Conservation (phyloP, 2,113 vertebrate genomes). For the Pagrus major region DNA sequence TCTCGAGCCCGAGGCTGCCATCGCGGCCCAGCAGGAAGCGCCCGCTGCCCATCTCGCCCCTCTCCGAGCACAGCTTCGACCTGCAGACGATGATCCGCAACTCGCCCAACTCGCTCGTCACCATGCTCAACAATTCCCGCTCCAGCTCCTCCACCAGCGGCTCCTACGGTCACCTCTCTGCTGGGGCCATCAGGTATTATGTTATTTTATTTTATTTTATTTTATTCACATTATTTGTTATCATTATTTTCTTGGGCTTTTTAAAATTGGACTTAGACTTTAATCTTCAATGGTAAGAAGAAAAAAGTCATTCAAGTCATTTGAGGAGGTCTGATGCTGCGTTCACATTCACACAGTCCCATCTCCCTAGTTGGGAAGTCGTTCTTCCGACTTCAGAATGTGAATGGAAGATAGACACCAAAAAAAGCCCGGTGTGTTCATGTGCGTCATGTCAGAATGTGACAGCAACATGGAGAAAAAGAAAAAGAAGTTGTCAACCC, state of each 20-base stretch:
- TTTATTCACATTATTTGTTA: background rate
- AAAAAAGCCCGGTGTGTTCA: no score
- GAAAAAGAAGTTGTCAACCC: no score
- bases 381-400: no score
- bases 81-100: conserved; percentile 98
- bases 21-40: conserved; percentile 94
- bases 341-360: no score
- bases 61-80: conserved; percentile 98
- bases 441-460: no score
- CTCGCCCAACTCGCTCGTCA: conserved; percentile 97
- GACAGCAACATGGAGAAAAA: no score
- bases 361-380: no score
- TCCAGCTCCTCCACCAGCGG: conserved; percentile 98
- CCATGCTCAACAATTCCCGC: conserved; percentile 97
- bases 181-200: conserved; percentile 98
- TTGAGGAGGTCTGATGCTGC: background rate
- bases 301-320: no score
- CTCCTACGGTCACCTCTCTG: conserved; percentile 97
- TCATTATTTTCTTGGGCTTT: background rate
- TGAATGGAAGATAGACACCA: no score
- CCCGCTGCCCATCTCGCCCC: conserved; percentile 93
- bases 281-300: no score
- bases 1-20: conserved; percentile 92
- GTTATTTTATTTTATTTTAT: no score
- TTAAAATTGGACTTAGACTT: background rate